phyloP scores from a whole-genome alignment of 30 jellyfish, hydroid and myxozoan species.

The Aurelia sp. region DNA sequence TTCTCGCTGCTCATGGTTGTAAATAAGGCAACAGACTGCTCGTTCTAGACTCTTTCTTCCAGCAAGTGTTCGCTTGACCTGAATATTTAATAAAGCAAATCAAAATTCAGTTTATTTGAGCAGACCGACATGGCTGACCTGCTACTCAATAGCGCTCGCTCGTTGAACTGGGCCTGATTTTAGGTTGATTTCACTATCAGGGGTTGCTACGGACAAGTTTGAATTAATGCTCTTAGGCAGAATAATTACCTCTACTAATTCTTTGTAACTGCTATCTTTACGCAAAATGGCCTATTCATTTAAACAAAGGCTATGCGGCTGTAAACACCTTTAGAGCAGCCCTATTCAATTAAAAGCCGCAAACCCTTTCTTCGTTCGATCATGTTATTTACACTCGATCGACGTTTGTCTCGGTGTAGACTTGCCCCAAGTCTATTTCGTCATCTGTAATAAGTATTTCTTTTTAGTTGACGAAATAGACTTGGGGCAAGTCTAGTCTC shows the following conservation, averaged over 20 bases:
- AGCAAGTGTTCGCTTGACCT: conserved; percentile 14
- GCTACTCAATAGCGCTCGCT: background rate
- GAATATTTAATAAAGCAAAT: background rate
- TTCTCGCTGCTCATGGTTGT: conserved; percentile 49
- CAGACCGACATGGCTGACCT: conserved; percentile 46
- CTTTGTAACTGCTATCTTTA: conserved; percentile 19
- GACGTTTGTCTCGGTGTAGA: too few species aligned
- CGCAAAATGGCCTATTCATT: conserved; percentile 26
- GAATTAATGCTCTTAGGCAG: conserved; percentile 22
- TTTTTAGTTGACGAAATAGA: too few species aligned
- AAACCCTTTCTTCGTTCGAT: background rate
- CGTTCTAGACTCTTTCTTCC: background rate
- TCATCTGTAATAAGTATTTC: too few species aligned
- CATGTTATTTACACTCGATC: too few species aligned
- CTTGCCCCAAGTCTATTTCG: too few species aligned
- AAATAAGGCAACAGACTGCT: background rate
- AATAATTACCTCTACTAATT: conserved; percentile 6
- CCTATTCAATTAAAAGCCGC: background rate
- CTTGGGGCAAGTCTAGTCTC: too few species aligned
- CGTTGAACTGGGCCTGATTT: background rate
- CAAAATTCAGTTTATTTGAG: background rate
- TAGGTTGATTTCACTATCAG: conserved; percentile 16
- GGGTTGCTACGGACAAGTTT: background rate
- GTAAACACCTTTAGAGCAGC: background rate
- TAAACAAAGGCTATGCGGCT: background rate